Conservation (phyloP, 2,888 invertebrate genomes). For the Scelioninae gen. 1 region DNA sequence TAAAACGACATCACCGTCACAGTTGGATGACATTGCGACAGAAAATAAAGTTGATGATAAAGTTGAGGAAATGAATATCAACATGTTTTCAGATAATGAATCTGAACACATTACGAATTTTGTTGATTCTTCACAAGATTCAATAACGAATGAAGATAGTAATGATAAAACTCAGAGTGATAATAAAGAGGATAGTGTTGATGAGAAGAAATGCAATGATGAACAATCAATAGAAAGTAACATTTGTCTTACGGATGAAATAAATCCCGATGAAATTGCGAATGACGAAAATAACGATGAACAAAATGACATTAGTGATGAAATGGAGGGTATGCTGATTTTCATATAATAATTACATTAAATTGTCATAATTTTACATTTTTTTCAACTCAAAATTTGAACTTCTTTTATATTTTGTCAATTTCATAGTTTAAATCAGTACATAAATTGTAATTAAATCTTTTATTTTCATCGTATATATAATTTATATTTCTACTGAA, state of each 20-base stretch:
- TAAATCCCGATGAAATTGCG: too few species aligned
- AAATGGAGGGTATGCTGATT: too few species aligned
- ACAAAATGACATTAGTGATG: too few species aligned
- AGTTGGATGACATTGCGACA: not conserved
- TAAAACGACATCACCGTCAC: not conserved
- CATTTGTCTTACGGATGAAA: not conserved
- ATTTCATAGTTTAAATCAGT: too few species aligned
- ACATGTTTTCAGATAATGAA: slow-evolving; percentile 37
- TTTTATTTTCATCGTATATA: too few species aligned
- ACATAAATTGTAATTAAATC: too few species aligned
- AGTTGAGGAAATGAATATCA: slow-evolving; percentile 23
- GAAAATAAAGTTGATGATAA: not conserved
- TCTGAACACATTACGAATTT: slow-evolving; percentile 39
- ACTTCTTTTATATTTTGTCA: too few species aligned
- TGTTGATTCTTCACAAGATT: slow-evolving; percentile 38
- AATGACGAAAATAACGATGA: too few species aligned
- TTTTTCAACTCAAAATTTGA: too few species aligned
- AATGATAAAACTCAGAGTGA: slow-evolving; percentile 24
- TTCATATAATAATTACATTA: too few species aligned
- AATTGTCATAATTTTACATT: too few species aligned
- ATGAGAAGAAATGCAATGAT: not conserved
- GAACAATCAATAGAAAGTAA: not conserved
- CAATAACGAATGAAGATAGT: slow-evolving; percentile 24
- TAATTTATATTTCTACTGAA: too few species aligned
- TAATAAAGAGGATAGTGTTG: not conserved